Evolutionary conservation across 1,140 invertebrate species (phyloP), one percentile per base, ranked within the genome.

Genomic region (Musca vetustissima): DNA sequence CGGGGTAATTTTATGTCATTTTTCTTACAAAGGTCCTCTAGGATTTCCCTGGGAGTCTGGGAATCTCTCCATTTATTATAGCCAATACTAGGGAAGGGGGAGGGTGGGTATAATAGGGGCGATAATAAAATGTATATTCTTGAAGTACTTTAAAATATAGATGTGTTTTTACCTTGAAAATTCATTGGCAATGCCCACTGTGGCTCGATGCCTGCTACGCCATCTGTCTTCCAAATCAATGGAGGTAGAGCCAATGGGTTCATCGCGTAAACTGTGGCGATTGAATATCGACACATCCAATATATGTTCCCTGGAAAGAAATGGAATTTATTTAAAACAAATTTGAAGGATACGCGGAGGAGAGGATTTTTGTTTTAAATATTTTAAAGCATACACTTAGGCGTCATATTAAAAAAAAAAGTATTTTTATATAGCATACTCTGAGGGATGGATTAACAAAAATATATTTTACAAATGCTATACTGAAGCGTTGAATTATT

Each of bases 171-270:
- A 92, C 89, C 83, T 76, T 69, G 88, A 87, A 79, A 93, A 97
- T 76, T 87, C 87, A 19, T 84, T 84, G 0, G 91, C 75, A 17
- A 96, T 82, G 0, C 94, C 94, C 77, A 93, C 93, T 7, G 86
- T 86, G 1, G 90, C 93, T 52, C 92, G 85, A 76, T 96, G 92
- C 72, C 86, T 87, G 13, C 89, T 91, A 76, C 92, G 94, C 78
- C 91, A 93, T 69, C 95, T 87, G 83, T 95, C 93, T 84, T 97
- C 95, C 22, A 97, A 83, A 78, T 97, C 94, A 66, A 97, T 90
- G 73, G 84, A 87, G 0, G 94, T 96, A 73, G 90, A 89, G 0
- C 94, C 95, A 71, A 97, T 95, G 2, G 95, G 77, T 77, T 95
- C 92, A 79, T 96, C 92, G 19, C 83, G 80, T 4, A 87, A 84